A percentile compares a stretch with the other conserved stretches of the same genome.
Conservation (phyloP, 1,140 invertebrate genomes). For the Hirudo medicinalis region DNA sequence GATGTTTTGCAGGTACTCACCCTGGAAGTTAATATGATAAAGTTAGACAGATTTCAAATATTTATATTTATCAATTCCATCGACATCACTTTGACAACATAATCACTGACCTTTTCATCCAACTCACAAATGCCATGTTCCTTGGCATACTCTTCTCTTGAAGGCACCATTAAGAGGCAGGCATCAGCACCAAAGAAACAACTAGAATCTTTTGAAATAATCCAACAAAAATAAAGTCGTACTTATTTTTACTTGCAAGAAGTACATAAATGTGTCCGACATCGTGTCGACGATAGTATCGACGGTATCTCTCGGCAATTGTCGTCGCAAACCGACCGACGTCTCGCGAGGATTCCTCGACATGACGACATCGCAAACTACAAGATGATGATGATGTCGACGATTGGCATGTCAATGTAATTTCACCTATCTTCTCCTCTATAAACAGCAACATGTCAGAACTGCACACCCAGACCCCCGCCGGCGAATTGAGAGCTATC, state of each 20-base stretch:
- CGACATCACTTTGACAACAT: neutral
- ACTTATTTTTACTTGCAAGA: too few relatives aligned
- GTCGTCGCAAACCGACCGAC: neutral
- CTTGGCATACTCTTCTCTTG: slow-evolving; percentile 32
- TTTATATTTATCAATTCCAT: neutral
- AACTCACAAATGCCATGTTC: slow-evolving; percentile 41
- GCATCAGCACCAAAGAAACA: slow-evolving; percentile 27
- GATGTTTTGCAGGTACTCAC: slow-evolving; percentile 15
- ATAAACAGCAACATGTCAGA: slow-evolving; percentile 41
- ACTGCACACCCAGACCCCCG: slow-evolving; percentile 45
- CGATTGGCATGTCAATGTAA: too few relatives aligned
- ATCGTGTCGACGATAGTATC: too few relatives aligned
- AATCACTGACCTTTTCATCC: slow-evolving; percentile 29
- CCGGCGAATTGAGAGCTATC: slow-evolving; percentile 31
- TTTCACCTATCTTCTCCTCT: slow-evolving; percentile 29
- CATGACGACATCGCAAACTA: too few relatives aligned
- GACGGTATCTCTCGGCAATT: too few relatives aligned
- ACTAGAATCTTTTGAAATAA: slow-evolving; percentile 11
- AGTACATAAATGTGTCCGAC: too few relatives aligned
- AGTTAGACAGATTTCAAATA: too few relatives aligned
- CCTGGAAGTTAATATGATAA: neutral
- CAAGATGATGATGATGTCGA: too few relatives aligned
- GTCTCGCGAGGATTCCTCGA: neutral
- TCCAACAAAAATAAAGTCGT: neutral
- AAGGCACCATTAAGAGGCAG: slow-evolving; percentile 35